These are phyloP conservation scores for Cyanoramphus novaezelandiae DNA, from an alignment of 2,113 vertebrate species.

Conservation along the genomic window DNA sequence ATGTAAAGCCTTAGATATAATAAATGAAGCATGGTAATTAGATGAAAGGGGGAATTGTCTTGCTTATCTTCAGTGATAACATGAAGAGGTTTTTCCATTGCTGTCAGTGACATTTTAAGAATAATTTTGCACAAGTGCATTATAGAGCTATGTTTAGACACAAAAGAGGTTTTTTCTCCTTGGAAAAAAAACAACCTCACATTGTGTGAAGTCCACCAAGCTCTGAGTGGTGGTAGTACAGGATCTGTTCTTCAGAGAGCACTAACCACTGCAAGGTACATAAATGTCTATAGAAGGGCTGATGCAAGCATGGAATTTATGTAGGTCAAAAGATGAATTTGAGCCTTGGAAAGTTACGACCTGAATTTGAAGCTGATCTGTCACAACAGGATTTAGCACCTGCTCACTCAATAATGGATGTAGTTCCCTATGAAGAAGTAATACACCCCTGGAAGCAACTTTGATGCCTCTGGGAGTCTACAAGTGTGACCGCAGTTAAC, in stretches of 20 bases:
- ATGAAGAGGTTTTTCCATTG: neutral
- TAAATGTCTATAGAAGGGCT: neutral
- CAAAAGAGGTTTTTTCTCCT: neutral
- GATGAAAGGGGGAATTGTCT: neutral
- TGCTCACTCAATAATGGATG: neutral
- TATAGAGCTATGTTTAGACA: neutral
- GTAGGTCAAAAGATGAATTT: neutral
- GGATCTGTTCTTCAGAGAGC: neutral
- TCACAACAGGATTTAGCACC: neutral
- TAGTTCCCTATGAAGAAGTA: neutral
- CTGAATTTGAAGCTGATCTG: neutral
- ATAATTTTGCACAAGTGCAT: neutral
- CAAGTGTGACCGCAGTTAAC: neutral
- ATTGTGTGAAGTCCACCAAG: neutral
- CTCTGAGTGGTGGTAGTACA: neutral
- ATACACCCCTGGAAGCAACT: rapidly evolving
- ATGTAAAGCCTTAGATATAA: neutral
- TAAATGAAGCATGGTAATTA: neutral
- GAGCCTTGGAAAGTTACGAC: neutral
- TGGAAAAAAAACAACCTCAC: neutral
- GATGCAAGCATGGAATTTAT: neutral
- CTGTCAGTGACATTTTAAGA: neutral
- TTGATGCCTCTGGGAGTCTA: no score
- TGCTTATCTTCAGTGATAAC: neutral
- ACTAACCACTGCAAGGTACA: neutral